Base-by-base conservation (phyloP, 2,888 invertebrate species). In the Microlaimidae sp. region DNA sequence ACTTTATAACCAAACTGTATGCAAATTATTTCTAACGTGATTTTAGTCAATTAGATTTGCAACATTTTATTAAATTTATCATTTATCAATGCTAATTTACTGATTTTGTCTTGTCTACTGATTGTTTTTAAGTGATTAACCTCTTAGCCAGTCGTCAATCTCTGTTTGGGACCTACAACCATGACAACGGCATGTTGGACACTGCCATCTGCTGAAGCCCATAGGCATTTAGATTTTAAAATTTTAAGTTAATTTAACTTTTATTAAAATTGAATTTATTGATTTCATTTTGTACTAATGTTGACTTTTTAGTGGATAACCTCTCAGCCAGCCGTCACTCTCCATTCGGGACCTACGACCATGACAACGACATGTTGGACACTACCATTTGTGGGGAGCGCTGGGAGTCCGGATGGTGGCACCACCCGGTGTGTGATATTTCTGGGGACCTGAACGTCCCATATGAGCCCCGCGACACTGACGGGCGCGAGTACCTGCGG, bases 321-420 rank as follows among this genome's bases (percentile, higher is more conserved):
- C 3, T 49, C 24, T 24, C 19, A 41, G 17, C 38, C 21, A 49
- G 49, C 25, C 49, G 49, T 13, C 19, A 23, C 24, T 5, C 26
- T 24, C 2, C 49, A 24, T 49, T 49, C 49, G 40, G 19, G 3
- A 28, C 49, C 28, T 13, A 13, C 29, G 49, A 49, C 13, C 5
- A 24, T 3, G 49, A 26, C 25, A 27, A 28, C 49, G 47, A 47
- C 21, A 4, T 7, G 10, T 19, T 10, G 7, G 7, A 7, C 7
- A 23, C 7, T 7, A n/a, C 10, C 19, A 43, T 21, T 19, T 49
- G 49, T 21, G 49, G 49, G 3, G 3, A 3, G 5, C 4, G 7
- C 27, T 49, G 49, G 49, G n/a, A 28, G 4, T 24, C 49, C 17
- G 49, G 49, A 19, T 49, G 49, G 49, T 49, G 49, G 49, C 27